These are phyloP conservation scores for Phyllopteryx taeniolatus DNA, from an alignment of 2,113 vertebrate species.

Conservation along the genomic window DNA sequence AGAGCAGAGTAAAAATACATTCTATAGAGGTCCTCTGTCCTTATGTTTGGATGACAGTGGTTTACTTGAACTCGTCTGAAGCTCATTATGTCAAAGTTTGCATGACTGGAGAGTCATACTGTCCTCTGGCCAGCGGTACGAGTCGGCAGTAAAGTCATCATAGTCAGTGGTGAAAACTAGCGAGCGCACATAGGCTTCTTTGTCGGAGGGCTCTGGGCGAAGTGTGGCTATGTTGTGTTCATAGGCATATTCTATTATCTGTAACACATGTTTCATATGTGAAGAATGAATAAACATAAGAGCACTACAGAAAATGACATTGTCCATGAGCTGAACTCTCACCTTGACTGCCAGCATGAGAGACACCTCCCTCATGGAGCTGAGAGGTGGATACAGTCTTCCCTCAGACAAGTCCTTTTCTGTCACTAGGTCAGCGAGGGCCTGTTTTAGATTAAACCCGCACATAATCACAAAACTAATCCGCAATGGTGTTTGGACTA, in stretches of 20 bases:
- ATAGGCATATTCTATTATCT: conserved; percentile 89
- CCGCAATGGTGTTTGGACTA: not conserved
- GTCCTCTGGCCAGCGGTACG: conserved; percentile 86
- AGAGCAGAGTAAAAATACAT: conserved; percentile 13
- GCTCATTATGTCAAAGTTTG: conserved; percentile 65
- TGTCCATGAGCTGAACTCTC: conserved; percentile 30
- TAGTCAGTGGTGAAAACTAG: conserved; percentile 85
- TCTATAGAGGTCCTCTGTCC: conserved; percentile 8
- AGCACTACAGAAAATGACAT: not conserved
- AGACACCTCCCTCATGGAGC: conserved; percentile 83
- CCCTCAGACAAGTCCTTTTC: conserved; percentile 86
- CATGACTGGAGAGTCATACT: conserved; percentile 82
- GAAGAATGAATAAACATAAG: not conserved
- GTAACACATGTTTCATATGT: conserved; percentile 19
- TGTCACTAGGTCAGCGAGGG: conserved; percentile 86
- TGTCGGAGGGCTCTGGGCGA: conserved; percentile 85
- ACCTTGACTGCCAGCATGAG: conserved; percentile 89
- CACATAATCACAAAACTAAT: not conserved
- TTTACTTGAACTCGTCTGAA: not conserved
- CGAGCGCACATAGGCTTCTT: conserved; percentile 80
- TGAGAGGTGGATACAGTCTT: conserved; percentile 89
- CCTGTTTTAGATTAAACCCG: conserved; percentile 61
- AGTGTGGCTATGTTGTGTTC: conserved; percentile 80
- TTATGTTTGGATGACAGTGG: conserved; percentile 26
- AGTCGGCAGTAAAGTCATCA: conserved; percentile 80